phyloP scores from a whole-genome alignment of 92 coral and sea anemone species.

The Pocillopora grandis region DNA sequence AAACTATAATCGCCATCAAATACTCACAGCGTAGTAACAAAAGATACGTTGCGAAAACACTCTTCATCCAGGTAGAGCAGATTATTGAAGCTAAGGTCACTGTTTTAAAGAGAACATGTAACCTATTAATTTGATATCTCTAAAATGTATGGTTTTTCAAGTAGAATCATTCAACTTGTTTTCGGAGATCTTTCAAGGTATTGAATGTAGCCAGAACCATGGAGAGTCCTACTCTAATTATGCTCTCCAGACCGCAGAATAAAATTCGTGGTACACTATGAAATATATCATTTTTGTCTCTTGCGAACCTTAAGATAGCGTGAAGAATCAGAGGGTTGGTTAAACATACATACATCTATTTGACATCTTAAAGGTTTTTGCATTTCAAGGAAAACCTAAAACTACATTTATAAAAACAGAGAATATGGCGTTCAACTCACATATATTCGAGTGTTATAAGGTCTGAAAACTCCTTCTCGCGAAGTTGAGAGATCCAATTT shows the following conservation, averaged over 20 bases:
- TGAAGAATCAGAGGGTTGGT: too few species aligned
- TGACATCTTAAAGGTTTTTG: too few species aligned
- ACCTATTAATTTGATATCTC: too few species aligned
- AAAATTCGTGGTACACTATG: not conserved
- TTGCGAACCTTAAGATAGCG: too few species aligned
- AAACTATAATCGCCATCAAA: not conserved
- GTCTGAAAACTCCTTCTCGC: not conserved
- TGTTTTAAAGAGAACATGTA: too few species aligned
- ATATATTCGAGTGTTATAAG: not conserved
- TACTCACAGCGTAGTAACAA: not conserved
- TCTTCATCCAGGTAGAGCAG: not conserved
- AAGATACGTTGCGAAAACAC: not conserved
- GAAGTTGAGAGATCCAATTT: conserved; percentile 10
- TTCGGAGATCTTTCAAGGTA: too few species aligned
- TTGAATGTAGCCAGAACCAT: not conserved
- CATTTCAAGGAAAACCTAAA: not conserved
- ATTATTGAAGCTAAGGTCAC: conserved; percentile 1
- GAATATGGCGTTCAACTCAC: not conserved
- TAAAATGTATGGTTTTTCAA: too few species aligned
- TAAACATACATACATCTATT: too few species aligned
- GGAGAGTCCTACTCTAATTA: too few species aligned
- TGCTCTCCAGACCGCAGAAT: not conserved
- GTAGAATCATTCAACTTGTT: too few species aligned
- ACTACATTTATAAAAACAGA: not conserved
- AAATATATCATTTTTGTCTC: too few species aligned